phyloP scores from a whole-genome alignment of 2,113 vertebrate species.

The Athene noctua region DNA sequence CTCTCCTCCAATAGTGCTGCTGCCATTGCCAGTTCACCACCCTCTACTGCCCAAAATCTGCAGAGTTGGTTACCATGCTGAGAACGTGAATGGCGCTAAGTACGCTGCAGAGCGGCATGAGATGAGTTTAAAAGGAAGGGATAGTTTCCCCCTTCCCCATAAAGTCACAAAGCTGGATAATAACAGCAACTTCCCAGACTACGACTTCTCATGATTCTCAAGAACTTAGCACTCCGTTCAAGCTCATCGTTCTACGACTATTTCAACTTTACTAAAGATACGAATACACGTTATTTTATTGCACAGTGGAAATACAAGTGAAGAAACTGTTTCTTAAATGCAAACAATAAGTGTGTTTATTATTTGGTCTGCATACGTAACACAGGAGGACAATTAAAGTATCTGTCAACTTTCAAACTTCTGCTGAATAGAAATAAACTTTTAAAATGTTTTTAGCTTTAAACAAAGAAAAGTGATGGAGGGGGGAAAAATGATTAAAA shows the following conservation, averaged over 20 bases:
- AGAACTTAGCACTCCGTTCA: not conserved
- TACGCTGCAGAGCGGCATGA: not conserved
- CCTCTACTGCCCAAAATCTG: not conserved
- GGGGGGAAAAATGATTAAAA: not conserved
- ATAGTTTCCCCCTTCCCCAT: not conserved
- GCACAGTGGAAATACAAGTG: not conserved
- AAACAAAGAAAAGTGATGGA: not conserved
- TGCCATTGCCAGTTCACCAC: not conserved
- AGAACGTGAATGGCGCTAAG: not conserved
- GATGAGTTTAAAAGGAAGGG: not conserved
- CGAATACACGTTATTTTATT: not conserved
- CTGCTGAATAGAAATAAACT: not conserved
- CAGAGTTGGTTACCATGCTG: not conserved
- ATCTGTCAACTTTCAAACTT: not conserved
- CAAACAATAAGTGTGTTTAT: not conserved
- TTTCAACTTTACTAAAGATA: not conserved
- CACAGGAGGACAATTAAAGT: not conserved
- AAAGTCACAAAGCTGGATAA: not conserved
- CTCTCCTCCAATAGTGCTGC: not conserved
- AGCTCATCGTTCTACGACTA: not conserved
- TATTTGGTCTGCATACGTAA: not conserved
- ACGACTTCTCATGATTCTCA: not conserved
- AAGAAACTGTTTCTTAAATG: not conserved
- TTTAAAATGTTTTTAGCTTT: not conserved
- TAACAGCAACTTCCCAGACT: not conserved